A percentile compares a stretch with the other conserved stretches of the same genome.
Evolutionary conservation across 2,888 invertebrate genomes (phyloP).

Genomic region (Crematogaster levior): DNA sequence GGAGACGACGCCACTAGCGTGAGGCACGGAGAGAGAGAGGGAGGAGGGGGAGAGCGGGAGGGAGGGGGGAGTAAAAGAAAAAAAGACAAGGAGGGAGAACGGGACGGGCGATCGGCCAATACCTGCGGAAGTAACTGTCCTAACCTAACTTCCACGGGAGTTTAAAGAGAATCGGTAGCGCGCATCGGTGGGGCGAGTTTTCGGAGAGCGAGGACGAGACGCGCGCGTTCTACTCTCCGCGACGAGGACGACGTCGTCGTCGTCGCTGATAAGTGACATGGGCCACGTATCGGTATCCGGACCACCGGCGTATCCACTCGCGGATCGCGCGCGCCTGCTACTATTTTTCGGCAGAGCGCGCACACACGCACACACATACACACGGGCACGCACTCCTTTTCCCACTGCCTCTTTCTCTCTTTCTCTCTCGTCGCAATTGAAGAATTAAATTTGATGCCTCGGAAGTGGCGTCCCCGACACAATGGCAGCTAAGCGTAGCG

Average conservation of each 20-base stretch:
- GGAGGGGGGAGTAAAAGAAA: not conserved
- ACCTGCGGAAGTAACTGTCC: slow-evolving; percentile 74
- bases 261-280: slow-evolving; percentile 47
- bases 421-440: slow-evolving; percentile 57
- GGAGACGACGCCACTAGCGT: slow-evolving; percentile 43
- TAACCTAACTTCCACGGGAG: slow-evolving; percentile 75
- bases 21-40: slow-evolving; percentile 4
- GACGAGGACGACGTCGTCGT: not conserved
- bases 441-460: slow-evolving; percentile 83
- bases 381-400: not conserved
- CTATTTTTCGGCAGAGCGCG: slow-evolving; percentile 36
- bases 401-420: not conserved
- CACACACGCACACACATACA: not conserved
- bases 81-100: not conserved
- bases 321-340: slow-evolving; percentile 28
- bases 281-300: slow-evolving; percentile 12
- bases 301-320: slow-evolving; percentile 8
- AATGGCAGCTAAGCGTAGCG: slow-evolving; percentile 84
- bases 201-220: slow-evolving; percentile 34
- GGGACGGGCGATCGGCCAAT: slow-evolving; percentile 68
- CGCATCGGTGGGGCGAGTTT: slow-evolving; percentile 42
- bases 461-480: slow-evolving; percentile 84
- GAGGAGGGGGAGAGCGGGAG: not conserved
- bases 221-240: not conserved
- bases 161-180: slow-evolving; percentile 63